Conservation (phyloP, 2,888 invertebrate genomes). For the Noctua fimbriata region DNA sequence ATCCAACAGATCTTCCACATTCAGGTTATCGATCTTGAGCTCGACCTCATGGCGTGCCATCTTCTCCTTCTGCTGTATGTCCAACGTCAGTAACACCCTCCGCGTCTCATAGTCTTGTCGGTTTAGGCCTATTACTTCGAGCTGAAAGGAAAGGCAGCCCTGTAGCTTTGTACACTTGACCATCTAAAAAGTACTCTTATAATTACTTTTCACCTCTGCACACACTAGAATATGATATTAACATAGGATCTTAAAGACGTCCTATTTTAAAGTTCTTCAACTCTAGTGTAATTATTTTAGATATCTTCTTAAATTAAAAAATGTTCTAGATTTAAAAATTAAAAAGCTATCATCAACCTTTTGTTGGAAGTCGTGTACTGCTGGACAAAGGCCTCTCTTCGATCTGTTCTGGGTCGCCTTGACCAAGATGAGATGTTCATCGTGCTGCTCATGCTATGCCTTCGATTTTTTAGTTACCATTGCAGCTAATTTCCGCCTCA, state of each 20-base stretch:
- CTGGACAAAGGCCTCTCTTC: not conserved
- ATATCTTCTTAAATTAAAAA: no score
- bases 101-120: conserved; percentile 94
- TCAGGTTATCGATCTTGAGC: conserved; percentile 96
- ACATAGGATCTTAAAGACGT: not conserved
- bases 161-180: not conserved
- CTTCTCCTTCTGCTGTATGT: conserved; percentile 92
- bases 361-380: not conserved
- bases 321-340: not conserved
- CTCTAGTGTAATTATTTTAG: not conserved
- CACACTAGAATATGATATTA: not conserved
- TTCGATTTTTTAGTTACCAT: not conserved
- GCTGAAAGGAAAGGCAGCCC: conserved; percentile 71
- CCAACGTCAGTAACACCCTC: conserved; percentile 91
- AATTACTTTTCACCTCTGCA: not conserved
- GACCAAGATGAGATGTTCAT: not conserved
- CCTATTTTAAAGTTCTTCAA: not conserved
- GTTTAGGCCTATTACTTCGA: conserved; percentile 95
- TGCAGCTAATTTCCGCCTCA: not conserved
- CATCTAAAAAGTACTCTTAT: not conserved
- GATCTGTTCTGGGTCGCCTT: not conserved
- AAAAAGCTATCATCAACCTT: not conserved
- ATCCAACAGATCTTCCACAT: conserved; percentile 96
- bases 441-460: not conserved
- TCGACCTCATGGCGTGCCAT: conserved; percentile 94